These are phyloP conservation scores for Hapalemur alaotrensis DNA, from an alignment of 2,797 vertebrate genomes.

Conservation along the genomic window DNA sequence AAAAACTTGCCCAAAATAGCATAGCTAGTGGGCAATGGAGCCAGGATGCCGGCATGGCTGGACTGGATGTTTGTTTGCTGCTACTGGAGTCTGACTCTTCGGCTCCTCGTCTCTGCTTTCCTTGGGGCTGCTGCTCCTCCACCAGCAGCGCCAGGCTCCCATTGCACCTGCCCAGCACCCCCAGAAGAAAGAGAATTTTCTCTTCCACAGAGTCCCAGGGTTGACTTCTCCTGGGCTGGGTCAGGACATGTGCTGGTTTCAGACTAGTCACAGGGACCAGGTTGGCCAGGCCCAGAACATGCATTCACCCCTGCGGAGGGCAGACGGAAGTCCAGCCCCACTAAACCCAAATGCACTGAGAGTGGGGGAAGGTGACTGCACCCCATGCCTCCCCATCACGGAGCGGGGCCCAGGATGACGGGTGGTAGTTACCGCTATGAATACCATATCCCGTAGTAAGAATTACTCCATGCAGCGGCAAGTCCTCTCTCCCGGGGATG, in stretches of 20 bases:
- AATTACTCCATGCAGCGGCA: neutral
- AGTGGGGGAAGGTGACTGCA: neutral
- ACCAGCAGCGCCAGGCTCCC: neutral
- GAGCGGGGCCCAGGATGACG: neutral
- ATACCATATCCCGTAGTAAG: rapidly evolving
- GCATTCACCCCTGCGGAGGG: too few relatives aligned
- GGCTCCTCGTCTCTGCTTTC: neutral
- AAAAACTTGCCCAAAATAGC: neutral
- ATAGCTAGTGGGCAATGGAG: neutral
- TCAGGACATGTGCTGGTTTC: neutral
- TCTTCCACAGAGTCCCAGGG: neutral
- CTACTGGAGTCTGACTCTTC: neutral
- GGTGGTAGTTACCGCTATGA: too few relatives aligned
- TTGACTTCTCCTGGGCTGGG: neutral
- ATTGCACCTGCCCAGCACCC: neutral
- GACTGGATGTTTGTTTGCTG: rapidly evolving
- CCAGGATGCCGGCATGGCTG: neutral
- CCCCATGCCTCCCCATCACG: neutral
- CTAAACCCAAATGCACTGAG: neutral
- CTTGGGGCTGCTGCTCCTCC: neutral
- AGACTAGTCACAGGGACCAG: neutral
- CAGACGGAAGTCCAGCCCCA: neutral
- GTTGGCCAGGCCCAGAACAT: neutral
- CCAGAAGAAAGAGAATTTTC: neutral
- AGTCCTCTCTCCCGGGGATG: too few relatives aligned